phyloP scores from a whole-genome alignment of 2,113 vertebrate genomes.

The Gasterosteus nipponicus region DNA sequence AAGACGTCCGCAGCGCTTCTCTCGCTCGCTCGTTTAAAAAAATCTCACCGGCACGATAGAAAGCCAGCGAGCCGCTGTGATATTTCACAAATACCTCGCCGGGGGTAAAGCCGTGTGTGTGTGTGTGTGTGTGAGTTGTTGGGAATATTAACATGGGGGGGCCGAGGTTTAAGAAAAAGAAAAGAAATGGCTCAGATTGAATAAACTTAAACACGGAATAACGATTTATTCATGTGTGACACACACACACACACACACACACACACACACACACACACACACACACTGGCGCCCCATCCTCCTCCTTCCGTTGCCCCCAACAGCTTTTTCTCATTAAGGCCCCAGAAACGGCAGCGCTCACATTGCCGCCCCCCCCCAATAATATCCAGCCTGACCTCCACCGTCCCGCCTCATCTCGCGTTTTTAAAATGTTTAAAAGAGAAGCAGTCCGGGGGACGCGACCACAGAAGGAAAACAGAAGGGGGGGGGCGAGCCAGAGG shows the following conservation, averaged over 20 bases:
- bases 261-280: no score
- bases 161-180: neutral
- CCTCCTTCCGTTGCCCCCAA: slow-evolving; percentile 45
- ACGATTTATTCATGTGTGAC: neutral
- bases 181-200: neutral
- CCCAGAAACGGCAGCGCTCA: slow-evolving; percentile 79
- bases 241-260: no score
- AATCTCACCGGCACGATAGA: slow-evolving; percentile 49
- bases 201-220: neutral
- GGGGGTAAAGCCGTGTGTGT: slow-evolving; percentile 30
- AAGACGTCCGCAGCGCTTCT: no score
- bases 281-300: slow-evolving; percentile 46
- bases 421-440: no score
- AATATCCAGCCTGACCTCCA: slow-evolving; percentile 15
- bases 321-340: slow-evolving; percentile 85
- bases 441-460: neutral
- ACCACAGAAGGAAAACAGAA: slow-evolving; percentile 45
- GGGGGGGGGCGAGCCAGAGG: neutral
- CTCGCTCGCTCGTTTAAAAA: neutral
- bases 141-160: neutral
- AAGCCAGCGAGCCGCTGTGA: slow-evolving; percentile 66
- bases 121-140: slow-evolving; percentile 2
- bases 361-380: slow-evolving; percentile 62
- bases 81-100: slow-evolving; percentile 73
- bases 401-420: neutral